Conservation (phyloP, 2,113 vertebrate genomes). For the Tauraco erythrolophus region DNA sequence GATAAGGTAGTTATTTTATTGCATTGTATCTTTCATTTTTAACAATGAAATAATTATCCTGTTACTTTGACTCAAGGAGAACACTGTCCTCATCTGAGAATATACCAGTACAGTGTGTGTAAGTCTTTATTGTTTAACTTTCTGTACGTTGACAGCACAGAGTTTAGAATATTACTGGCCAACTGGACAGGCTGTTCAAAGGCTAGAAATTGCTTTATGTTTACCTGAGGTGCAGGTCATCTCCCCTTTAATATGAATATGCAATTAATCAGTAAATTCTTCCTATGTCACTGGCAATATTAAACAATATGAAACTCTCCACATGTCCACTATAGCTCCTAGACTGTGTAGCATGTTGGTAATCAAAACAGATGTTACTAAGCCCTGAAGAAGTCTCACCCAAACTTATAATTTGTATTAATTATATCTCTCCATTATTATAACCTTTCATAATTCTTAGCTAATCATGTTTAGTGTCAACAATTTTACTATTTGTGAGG, state of each 20-base stretch:
- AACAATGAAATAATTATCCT: background rate
- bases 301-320: background rate
- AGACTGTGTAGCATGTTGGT: background rate
- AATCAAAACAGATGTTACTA: constrained; percentile 1
- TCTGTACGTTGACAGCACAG: background rate
- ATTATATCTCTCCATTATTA: constrained; percentile 35
- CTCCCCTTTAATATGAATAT: background rate
- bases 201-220: background rate
- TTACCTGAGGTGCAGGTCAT: background rate
- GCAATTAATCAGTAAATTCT: background rate
- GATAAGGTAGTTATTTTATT: background rate
- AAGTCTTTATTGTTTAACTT: background rate
- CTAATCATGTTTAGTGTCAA: background rate
- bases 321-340: background rate
- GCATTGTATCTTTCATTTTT: background rate
- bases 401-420: constrained; percentile 29
- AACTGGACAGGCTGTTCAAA: background rate
- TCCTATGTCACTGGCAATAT: background rate
- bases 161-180: background rate
- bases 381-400: constrained; percentile 47
- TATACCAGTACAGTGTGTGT: background rate
- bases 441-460: background rate
- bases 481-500: background rate
- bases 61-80: background rate
- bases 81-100: background rate